Conservation (phyloP, 2,113 vertebrate genomes). For the Zosterops japonicus region DNA sequence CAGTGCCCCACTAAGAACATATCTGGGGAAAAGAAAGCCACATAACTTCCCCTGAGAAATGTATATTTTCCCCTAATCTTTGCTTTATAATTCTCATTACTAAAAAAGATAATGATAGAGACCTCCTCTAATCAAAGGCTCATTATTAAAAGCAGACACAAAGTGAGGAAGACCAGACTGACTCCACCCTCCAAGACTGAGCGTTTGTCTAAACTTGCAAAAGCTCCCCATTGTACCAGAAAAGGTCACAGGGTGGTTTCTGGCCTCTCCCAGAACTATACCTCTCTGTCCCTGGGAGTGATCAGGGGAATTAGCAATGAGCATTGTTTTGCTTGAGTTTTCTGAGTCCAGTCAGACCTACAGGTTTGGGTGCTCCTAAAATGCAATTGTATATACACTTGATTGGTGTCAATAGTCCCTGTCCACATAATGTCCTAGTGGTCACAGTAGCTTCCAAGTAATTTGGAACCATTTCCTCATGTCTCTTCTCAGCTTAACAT, state of each 20-base stretch:
- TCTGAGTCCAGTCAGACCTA: background rate
- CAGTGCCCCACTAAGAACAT: background rate
- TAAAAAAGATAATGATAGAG: background rate
- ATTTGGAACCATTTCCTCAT: background rate
- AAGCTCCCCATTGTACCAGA: background rate
- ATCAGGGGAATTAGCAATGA: background rate
- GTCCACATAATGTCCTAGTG: background rate
- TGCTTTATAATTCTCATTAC: background rate
- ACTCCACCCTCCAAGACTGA: background rate
- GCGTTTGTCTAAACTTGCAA: background rate
- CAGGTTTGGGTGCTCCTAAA: background rate
- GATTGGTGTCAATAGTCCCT: background rate
- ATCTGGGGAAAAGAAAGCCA: background rate
- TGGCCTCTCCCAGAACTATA: background rate
- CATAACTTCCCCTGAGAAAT: background rate
- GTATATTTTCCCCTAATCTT: background rate
- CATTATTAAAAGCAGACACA: background rate
- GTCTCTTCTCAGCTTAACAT: background rate
- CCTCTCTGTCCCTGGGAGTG: background rate
- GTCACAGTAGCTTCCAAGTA: background rate
- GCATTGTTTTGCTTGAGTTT: background rate
- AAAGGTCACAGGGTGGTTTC: background rate
- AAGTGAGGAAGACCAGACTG: background rate
- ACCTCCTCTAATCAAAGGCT: background rate
- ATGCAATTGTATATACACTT: background rate